Base-by-base conservation (phyloP, 2,113 vertebrate genomes). In the Tychaedon coryphoeus region DNA sequence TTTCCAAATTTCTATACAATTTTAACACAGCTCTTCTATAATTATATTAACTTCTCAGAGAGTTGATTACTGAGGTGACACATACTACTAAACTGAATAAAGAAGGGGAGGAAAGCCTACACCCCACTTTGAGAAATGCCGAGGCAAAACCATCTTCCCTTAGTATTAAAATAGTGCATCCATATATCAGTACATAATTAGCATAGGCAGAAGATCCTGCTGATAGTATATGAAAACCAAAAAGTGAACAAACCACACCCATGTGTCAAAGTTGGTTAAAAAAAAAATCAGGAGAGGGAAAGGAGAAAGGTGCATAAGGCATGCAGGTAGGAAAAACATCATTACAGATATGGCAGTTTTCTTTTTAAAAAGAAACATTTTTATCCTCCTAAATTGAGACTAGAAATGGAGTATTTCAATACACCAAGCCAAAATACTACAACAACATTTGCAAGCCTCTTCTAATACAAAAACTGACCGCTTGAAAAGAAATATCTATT, bases 61-160 rank as follows among this genome's bases (percentile, higher is more conserved):
- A 29, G 3, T 76, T 57, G 76, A 56, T 53, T 86, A 72, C 12
- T 74, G 47, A 48, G 66, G 25, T 29, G 11, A 62, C 10, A 58
- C 31, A 83, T 53, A 28, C 26, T 14, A 92, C 12, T 76, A 24
- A 88, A 72, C 14, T 43, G 24, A 79, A 61, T 15, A 72, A 25
- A 42, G 15, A 17, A 11, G 7, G 2, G 3, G 5, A 2, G 16
- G 4, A 36, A 57, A 45, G 5, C 38, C 51, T 50, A 73, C 1
- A 5, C 10, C 2, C 23, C 9, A 45, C 43, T 78, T 23, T 16
- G 13, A 79, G n/a, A 76, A 88, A 86, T 19, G 48, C 6, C 14
- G 57, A 73, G 17, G 48, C 58, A 77, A 78, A 90, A 36, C 22
- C 38, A 5, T 70, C 87, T 76, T 75, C 43, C 71, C 33, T 82